phyloP scores from a whole-genome alignment of 2,888 invertebrate genomes.

The Crocallis elinguaria region DNA sequence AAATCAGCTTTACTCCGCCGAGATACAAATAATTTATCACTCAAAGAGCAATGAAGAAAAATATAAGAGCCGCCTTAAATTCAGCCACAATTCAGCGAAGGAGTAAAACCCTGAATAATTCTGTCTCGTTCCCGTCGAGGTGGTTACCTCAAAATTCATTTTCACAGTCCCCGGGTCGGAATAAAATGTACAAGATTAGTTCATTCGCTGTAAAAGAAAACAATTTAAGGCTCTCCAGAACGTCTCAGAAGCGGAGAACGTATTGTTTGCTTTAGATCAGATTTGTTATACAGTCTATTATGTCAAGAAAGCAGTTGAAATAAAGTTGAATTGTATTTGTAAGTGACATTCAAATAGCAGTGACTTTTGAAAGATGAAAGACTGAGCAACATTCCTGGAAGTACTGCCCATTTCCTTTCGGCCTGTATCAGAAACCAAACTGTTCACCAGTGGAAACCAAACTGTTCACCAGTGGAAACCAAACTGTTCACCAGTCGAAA shows the following conservation, averaged over 20 bases:
- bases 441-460: too few species aligned
- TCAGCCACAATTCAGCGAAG: conserved; percentile 40
- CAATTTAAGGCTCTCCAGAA: background rate
- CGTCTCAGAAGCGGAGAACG: background rate
- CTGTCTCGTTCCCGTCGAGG: conserved; percentile 56
- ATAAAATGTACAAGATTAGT: conserved; percentile 68
- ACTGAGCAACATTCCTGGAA: too few species aligned
- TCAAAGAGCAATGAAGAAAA: conserved; percentile 34
- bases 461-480: too few species aligned
- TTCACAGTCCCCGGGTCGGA: conserved; percentile 56
- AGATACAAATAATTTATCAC: conserved; percentile 36
- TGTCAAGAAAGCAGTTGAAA: too few species aligned
- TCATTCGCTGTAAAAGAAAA: conserved; percentile 49
- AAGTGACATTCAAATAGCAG: too few species aligned
- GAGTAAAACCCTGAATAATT: conserved; percentile 58
- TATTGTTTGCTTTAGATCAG: background rate
- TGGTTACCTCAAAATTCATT: conserved; percentile 67
- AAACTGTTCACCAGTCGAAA: too few species aligned
- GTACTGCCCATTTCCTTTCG: too few species aligned
- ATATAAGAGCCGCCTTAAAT: conserved; percentile 32
- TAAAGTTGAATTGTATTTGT: too few species aligned
- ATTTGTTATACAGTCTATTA: too few species aligned
- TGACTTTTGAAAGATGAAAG: too few species aligned
- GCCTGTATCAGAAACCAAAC: too few species aligned
- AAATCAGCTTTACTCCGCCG: conserved; percentile 30